Evolutionary conservation across 2,888 invertebrate genomes (phyloP).

Genomic region (Protophormia terraenovae): DNA sequence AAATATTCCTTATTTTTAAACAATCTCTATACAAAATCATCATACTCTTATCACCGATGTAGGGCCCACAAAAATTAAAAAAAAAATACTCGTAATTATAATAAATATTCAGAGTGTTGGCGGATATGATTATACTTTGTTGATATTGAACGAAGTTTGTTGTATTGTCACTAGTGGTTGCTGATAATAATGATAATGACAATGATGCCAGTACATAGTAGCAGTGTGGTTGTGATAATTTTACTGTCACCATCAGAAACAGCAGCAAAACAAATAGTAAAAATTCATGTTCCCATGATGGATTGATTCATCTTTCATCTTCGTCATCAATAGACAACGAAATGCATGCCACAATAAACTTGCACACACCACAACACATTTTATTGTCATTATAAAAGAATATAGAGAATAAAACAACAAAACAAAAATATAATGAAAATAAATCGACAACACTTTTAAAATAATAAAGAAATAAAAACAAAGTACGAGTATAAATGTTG

Average conservation of each 20-base stretch:
- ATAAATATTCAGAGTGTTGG: neutral
- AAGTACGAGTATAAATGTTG: neutral
- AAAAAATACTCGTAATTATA: neutral
- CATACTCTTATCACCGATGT: neutral
- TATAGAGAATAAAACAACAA: neutral
- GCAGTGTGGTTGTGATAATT: neutral
- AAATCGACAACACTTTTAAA: slow-evolving; percentile 24
- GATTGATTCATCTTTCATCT: slow-evolving; percentile 33
- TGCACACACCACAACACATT: neutral
- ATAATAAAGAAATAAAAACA: neutral
- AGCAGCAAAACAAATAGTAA: neutral
- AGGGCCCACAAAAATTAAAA: no score
- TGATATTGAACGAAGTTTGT: neutral
- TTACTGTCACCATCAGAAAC: neutral
- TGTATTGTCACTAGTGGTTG: neutral
- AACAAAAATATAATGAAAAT: slow-evolving; percentile 2
- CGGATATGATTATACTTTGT: neutral
- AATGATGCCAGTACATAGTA: neutral
- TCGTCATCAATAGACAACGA: slow-evolving; percentile 22
- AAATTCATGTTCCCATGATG: slow-evolving; percentile 43
- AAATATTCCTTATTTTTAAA: no score
- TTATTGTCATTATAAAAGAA: slow-evolving; percentile 6
- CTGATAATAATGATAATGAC: neutral
- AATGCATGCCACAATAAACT: neutral
- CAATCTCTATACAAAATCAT: neutral